These are phyloP conservation scores for Hyperopisus bebe DNA, from an alignment of 2,113 vertebrate species.

Conservation along the genomic window DNA sequence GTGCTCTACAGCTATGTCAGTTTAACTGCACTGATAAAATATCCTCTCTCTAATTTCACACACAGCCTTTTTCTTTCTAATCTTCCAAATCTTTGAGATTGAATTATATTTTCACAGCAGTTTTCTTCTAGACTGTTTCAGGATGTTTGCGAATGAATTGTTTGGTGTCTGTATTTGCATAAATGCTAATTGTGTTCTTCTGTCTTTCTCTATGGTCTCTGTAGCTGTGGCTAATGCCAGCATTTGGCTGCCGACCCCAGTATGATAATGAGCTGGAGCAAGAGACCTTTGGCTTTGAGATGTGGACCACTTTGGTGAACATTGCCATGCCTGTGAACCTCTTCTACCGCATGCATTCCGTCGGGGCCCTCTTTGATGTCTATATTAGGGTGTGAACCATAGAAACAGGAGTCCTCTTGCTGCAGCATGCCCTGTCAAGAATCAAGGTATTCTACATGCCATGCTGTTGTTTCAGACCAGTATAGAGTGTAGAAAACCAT, in stretches of 20 bases:
- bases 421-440: background rate
- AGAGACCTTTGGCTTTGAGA: conserved; percentile 82
- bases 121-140: background rate
- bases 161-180: background rate
- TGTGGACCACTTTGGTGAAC: conserved; percentile 92
- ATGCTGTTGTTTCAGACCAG: background rate
- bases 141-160: background rate
- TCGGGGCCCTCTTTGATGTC: conserved; percentile 89
- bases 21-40: background rate
- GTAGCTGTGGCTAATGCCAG: conserved; percentile 89
- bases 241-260: conserved; percentile 91
- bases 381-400: conserved; percentile 74
- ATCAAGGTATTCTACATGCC: background rate
- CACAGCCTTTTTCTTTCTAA: background rate
- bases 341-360: conserved; percentile 96
- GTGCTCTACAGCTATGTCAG: background rate
- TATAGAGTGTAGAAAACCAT: background rate
- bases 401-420: background rate
- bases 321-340: conserved; percentile 90
- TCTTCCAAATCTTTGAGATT: background rate
- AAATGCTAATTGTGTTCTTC: background rate
- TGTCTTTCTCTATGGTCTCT: conserved; percentile 20
- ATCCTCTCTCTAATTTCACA: background rate
- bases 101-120: background rate
- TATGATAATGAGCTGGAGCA: conserved; percentile 91